Evolutionary conservation across 2,888 invertebrate genomes (phyloP).

Genomic region (Ophioninae sp.): DNA sequence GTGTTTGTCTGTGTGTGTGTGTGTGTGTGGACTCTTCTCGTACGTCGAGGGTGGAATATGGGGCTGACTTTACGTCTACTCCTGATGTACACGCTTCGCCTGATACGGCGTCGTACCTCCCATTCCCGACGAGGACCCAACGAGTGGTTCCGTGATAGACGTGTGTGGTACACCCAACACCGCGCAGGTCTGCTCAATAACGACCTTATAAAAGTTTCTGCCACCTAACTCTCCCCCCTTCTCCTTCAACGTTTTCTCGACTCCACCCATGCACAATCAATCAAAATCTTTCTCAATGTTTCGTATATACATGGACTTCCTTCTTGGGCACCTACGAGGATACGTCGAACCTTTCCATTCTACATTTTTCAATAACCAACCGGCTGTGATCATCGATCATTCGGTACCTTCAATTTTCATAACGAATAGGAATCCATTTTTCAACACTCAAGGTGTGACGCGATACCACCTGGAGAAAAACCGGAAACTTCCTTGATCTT

Average conservation of each 20-base stretch:
- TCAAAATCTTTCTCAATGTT: constrained; percentile 45
- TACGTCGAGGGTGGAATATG: constrained; percentile 10
- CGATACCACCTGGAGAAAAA: background rate
- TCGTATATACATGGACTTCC: background rate
- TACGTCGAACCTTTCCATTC: background rate
- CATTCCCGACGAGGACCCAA: constrained; percentile 20
- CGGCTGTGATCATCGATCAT: constrained; percentile 46
- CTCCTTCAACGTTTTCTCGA: constrained; percentile 47
- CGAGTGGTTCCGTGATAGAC: constrained; percentile 57
- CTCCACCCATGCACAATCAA: constrained; percentile 63
- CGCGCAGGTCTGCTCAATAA: constrained; percentile 54
- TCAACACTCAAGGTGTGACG: constrained; percentile 4
- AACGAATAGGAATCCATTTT: constrained; percentile 28
- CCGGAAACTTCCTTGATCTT: background rate
- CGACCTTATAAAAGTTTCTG: constrained; percentile 52
- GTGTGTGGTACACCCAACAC: constrained; percentile 50
- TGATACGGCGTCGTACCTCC: constrained; percentile 40
- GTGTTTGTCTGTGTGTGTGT: no score
- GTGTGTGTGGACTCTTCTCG: no score
- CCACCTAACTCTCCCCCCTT: background rate
- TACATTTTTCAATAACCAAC: constrained; percentile 37
- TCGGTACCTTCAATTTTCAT: constrained; percentile 14
- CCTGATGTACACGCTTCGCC: constrained; percentile 22
- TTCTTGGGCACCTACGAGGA: background rate
- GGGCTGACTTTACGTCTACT: constrained; percentile 48